Conservation (phyloP, 2,113 vertebrate species). For the Indicator indicator region DNA sequence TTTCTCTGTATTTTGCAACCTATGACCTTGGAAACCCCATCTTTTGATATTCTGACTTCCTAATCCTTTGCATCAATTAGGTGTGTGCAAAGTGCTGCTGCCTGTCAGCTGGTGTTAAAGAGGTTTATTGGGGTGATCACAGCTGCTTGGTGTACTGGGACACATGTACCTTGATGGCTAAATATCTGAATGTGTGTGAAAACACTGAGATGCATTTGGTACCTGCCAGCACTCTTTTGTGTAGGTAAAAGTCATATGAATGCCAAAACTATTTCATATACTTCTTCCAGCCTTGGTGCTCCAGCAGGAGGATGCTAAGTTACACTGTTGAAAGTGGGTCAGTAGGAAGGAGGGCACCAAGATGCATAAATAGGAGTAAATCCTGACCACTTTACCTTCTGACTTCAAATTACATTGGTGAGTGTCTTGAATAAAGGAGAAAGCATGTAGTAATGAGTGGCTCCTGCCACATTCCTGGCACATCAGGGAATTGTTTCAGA, state of each 20-base stretch:
- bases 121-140: not conserved
- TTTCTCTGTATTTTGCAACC: not conserved
- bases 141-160: not conserved
- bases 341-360: not conserved
- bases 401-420: not conserved
- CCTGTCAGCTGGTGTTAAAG: not conserved
- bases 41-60: not conserved
- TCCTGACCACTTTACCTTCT: not conserved
- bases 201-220: not conserved
- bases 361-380: not conserved
- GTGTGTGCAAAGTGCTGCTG: not conserved
- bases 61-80: not conserved
- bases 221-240: not conserved
- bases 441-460: not conserved
- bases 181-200: not conserved
- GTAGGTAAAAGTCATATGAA: not conserved
- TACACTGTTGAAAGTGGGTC: not conserved
- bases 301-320: not conserved
- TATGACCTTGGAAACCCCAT: not conserved
- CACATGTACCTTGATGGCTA: not conserved
- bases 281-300: not conserved
- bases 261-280: not conserved
- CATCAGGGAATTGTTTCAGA: rapidly evolving
- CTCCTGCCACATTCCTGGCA: not conserved
- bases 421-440: not conserved